Conservation (phyloP, 2,888 invertebrate species). For the Abscondita cerata region DNA sequence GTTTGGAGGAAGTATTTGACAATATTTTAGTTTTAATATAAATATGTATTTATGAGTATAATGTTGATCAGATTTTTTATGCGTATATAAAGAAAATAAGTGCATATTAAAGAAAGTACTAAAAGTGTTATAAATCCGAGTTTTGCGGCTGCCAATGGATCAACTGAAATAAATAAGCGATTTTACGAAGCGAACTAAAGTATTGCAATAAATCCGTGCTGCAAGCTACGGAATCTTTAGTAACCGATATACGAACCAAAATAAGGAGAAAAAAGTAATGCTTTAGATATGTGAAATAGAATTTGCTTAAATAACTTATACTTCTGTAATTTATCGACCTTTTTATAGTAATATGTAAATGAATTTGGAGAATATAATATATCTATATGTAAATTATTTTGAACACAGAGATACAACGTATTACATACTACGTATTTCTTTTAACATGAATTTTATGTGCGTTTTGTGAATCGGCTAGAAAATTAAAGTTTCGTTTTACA, state of each 20-base stretch:
- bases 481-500: too few species aligned
- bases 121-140: slow-evolving; percentile 18
- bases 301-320: slow-evolving; percentile 11
- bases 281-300: slow-evolving; percentile 11
- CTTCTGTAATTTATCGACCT: slow-evolving; percentile 8
- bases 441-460: not conserved
- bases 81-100: too few species aligned
- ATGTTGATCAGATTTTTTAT: too few species aligned
- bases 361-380: slow-evolving; percentile 3
- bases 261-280: slow-evolving; percentile 10
- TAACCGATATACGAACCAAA: slow-evolving; percentile 24
- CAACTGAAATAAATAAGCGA: slow-evolving; percentile 29
- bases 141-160: slow-evolving; percentile 23
- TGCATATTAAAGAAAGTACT: slow-evolving; percentile 17
- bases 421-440: not conserved
- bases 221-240: slow-evolving; percentile 24
- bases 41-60: too few species aligned
- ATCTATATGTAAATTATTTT: slow-evolving; percentile 12
- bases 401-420: not conserved
- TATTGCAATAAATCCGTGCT: slow-evolving; percentile 30
- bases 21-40: too few species aligned
- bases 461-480: not conserved
- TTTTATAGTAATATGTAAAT: slow-evolving; percentile 10
- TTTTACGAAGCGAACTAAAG: slow-evolving; percentile 30
- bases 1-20: too few species aligned